Base-by-base conservation (phyloP, 2,797 vertebrate species). In the Dermochelys coriacea region DNA sequence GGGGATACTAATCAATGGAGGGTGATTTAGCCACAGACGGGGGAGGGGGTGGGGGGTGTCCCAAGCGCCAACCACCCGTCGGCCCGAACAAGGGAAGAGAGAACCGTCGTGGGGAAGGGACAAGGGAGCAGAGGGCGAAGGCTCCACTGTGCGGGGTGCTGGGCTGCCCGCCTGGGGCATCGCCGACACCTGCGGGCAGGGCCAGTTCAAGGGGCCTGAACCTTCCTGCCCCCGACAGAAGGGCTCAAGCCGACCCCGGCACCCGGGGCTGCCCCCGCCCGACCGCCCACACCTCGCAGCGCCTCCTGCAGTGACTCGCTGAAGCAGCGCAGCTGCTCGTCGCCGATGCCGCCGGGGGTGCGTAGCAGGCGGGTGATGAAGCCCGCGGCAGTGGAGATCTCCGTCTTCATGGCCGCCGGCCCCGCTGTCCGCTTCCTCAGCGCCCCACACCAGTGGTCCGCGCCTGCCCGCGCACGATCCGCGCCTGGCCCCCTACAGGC, bases 321-420 rank as follows among this genome's bases (percentile, higher is more conserved):
- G 97, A 98, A 98, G 71, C 97, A 95, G 84, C 97, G 97, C 85
- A 98, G 97, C 94, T 98, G 98, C n/a, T 97, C 97, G 54, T 98
- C 98, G 79, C 96, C 97, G 23, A 98, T 96, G 51, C 98, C 95
- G 51, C 98, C 95, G 82, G 97, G 97, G 41, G 97, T 97, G 95
- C 97, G 97, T 96, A 98, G 96, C 90, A 98, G 97, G 91, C 97
- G 97, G 78, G 98, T 96, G 83, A 98, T 96, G 95, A 98, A 98
- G 80, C 94, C 98, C 83, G 98, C 98, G 68, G 98, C 98, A 77
- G 97, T 95, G 7, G 97, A 96, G 50, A 98, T 98, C 89, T 98
- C 98, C 18, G 97, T 98, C 96, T 97, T 98, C 98, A 98, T 98
- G 54, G 83, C 71, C 88, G 64, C 79, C 79, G 27, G 34, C 52